These are phyloP conservation scores for Ciconia maguari DNA, from an alignment of 2,113 vertebrate species.

Conservation along the genomic window DNA sequence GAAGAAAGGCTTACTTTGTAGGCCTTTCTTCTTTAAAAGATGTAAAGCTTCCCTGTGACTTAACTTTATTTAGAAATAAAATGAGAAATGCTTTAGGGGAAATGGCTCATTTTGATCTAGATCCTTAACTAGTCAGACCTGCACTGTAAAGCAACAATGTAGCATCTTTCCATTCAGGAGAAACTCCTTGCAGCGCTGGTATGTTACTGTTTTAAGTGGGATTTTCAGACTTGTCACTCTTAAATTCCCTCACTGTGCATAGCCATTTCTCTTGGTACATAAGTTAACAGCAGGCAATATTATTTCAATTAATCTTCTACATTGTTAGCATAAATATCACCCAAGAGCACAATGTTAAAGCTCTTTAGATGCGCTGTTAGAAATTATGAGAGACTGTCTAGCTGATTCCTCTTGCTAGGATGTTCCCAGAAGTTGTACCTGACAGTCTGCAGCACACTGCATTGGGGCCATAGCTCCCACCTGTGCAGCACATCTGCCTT, in stretches of 20 bases:
- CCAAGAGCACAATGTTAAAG: background rate
- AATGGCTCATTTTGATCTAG: rapidly evolving
- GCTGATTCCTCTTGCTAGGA: background rate
- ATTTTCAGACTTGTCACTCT: rapidly evolving
- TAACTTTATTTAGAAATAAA: background rate
- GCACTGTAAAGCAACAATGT: rapidly evolving
- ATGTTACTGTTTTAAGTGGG: rapidly evolving
- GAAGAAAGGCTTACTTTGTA: rapidly evolving
- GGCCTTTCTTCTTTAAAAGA: rapidly evolving
- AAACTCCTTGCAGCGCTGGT: rapidly evolving
- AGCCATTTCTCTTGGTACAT: background rate
- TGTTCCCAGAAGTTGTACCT: background rate
- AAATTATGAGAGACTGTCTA: background rate
- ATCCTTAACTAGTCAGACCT: no score
- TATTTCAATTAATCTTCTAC: background rate
- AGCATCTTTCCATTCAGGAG: background rate
- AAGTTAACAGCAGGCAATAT: rapidly evolving
- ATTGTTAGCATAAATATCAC: background rate
- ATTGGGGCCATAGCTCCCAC: background rate
- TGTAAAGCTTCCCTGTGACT: rapidly evolving
- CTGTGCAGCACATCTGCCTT: background rate
- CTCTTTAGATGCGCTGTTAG: rapidly evolving
- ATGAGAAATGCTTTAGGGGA: background rate
- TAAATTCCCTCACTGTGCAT: rapidly evolving
- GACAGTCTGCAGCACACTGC: background rate